Evolutionary conservation across 1,140 invertebrate species (phyloP).

Genomic region (Dinoponera quadriceps): DNA sequence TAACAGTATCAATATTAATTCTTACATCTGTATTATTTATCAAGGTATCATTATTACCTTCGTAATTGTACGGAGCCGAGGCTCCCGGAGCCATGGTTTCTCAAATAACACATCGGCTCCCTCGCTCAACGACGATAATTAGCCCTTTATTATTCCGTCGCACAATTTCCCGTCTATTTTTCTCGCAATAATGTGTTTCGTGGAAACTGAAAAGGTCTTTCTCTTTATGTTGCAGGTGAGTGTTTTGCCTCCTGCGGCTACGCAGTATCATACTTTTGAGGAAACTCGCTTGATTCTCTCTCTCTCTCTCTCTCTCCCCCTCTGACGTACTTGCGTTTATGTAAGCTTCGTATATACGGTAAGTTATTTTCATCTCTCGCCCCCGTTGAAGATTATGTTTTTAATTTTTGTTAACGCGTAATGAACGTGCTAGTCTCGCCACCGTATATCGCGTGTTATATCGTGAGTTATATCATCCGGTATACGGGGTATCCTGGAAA

Average conservation of each 20-base stretch:
- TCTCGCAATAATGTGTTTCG: background rate
- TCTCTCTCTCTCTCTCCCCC: no score
- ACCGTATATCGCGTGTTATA: background rate
- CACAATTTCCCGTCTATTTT: background rate
- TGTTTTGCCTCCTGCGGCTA: constrained; percentile 41
- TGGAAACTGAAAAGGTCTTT: constrained; percentile 33
- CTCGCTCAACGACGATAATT: constrained; percentile 5
- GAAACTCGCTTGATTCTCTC: constrained; percentile 34
- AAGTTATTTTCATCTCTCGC: constrained; percentile 43
- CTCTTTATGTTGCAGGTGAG: constrained; percentile 49
- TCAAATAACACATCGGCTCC: background rate
- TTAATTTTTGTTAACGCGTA: constrained; percentile 53
- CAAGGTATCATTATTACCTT: background rate
- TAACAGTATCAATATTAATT: background rate
- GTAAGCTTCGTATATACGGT: constrained; percentile 46
- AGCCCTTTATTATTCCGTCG: background rate
- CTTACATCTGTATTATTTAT: background rate
- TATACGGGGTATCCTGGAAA: constrained; percentile 12
- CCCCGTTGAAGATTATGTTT: constrained; percentile 38
- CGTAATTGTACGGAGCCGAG: background rate
- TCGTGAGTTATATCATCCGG: background rate
- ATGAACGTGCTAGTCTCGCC: background rate
- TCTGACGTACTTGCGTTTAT: background rate
- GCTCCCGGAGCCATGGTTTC: background rate
- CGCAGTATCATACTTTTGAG: constrained; percentile 34